Base-by-base conservation (phyloP, 2,797 vertebrate genomes). In the Phataginus tricuspis region DNA sequence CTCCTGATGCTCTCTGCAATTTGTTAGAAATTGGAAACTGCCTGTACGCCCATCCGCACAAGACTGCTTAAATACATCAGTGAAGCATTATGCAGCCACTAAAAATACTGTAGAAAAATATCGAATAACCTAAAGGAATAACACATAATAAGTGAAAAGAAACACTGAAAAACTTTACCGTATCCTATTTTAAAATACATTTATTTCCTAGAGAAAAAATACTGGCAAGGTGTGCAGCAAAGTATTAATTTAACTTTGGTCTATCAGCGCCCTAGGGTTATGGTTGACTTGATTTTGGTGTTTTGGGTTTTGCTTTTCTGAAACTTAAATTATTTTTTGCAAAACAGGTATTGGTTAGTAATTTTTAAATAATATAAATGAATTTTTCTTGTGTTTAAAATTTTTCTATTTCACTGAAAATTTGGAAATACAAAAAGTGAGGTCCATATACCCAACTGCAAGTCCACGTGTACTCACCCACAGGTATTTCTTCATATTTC, bases 381-480 rank as follows among this genome's bases (percentile, higher is more conserved):
- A 83, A 87, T 96, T 83, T 45, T 83, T 4, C 27, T 92, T 69
- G 39, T 64, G 10, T 31, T 84, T 88, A 37, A 86, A 68, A 66
- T 77, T 78, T 92, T 86, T 68, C 21, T n/a, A 84, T 90, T 85
- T 71, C 71, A 71, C 3, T 91, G 34, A 89, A 83, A 88, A 89
- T 86, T 84, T 39, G 53, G 39, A 90, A 93, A 71, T 82, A 6
- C 77, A 71, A 75, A 85, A 80, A 90, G 75, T 64, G n/a, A 42
- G 79, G 19, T 45, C 37, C 39, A 12, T 16, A 94, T 21, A 74
- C 14, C 6, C 25, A 82, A 77, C 4, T 55, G 42, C 29, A 95
- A 55, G 84, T 88, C 19, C 37, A 72, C 15, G 14, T 8, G 78
- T 7, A 77, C 16, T 42, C 23, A 66, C 42, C 37, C 64, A 39